Base-by-base conservation (phyloP, 2,113 vertebrate genomes). In the Plectropomus leopardus region DNA sequence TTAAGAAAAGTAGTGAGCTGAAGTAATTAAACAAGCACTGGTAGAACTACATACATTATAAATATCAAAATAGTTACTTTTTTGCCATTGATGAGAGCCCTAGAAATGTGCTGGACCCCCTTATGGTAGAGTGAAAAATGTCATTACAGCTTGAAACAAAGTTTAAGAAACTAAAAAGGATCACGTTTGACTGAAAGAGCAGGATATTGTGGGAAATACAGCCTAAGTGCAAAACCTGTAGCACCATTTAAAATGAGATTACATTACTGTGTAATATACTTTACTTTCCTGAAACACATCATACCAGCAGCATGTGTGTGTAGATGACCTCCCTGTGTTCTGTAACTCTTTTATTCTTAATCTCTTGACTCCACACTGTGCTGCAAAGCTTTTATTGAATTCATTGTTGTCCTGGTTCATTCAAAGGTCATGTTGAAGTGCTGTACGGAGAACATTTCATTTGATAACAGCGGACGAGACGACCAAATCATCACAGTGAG, bases 361-460 rank as follows among this genome's bases (percentile, higher is more conserved):
- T 66, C 55, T 50, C 64, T 63, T 76, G 60, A 50, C 40, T 59
- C 36, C 76, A 72, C 34, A 4, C 42, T 78, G 44, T 26, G 36
- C 44, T 32, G 23, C 47, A 60, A 65, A 72, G 53, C 65, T 70
- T 14, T 77, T 64, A 72, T 82, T 60, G 57, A 72, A 82, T 63
- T 69, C 21, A 53, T 23, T 60, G 28, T 47, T 72, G 60, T 36
- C 45, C 50, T 17, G 45, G 63, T 83, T 77, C 54, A 83, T 71
- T 80, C 11, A 19, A 47, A 30, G 73, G 61, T 77, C 58, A 73
- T 16, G 13, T 17, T 72, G 55, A 77, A 70, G 72, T 66, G 64
- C 32, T 63, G 32, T 21, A 73, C 19, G 19, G 48, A 81, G 58
- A 87, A 80, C 36, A 50, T 82, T 79, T 84, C 47, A 84, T 76